Evolutionary conservation across 2,797 vertebrate species (phyloP).

Genomic region (Siniperca obscura): DNA sequence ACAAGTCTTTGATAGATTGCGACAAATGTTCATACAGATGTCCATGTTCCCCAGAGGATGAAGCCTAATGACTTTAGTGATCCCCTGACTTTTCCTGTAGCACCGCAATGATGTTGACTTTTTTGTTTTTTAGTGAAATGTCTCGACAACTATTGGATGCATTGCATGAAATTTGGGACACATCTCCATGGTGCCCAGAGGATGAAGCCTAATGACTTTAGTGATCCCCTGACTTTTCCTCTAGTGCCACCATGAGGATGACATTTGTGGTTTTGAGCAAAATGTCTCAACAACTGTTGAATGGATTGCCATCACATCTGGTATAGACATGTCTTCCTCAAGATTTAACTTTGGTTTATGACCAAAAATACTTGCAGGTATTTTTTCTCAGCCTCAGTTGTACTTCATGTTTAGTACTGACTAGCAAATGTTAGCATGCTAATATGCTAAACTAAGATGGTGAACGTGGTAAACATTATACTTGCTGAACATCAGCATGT

Average conservation of each 20-base stretch:
- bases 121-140: too few species aligned
- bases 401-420: not conserved
- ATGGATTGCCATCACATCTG: not conserved
- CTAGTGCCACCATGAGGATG: not conserved
- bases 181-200: not conserved
- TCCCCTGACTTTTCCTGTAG: too few species aligned
- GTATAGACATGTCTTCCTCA: not conserved
- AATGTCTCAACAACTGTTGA: not conserved
- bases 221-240: not conserved
- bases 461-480: not conserved
- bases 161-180: too few species aligned
- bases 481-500: not conserved
- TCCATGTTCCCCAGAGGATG: not conserved
- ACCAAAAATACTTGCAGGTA: not conserved
- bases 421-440: not conserved
- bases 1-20: not conserved
- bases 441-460: not conserved
- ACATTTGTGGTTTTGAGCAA: not conserved
- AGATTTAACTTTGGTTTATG: not conserved
- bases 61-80: too few species aligned
- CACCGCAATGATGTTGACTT: too few species aligned
- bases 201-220: not conserved
- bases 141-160: too few species aligned
- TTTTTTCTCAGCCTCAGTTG: not conserved
- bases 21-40: not conserved